These are phyloP conservation scores for Halichoerus grypus DNA, from an alignment of 2,113 vertebrate genomes.

Conservation along the genomic window DNA sequence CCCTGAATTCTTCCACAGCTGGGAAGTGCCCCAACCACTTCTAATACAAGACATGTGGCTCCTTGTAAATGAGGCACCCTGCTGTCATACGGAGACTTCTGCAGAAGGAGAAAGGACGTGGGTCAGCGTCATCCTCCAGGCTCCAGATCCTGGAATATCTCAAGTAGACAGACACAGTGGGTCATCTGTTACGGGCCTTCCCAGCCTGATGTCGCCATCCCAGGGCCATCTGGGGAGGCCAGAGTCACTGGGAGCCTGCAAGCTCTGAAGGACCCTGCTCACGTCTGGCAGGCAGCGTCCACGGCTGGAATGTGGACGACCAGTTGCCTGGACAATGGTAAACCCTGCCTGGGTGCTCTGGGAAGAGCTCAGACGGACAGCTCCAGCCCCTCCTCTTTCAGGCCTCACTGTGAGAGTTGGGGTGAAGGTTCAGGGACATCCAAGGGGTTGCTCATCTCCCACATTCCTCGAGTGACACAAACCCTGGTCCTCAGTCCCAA, in stretches of 20 bases:
- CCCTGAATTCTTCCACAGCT: neutral
- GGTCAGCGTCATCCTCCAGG: neutral
- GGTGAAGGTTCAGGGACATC: neutral
- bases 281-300: rapidly evolving
- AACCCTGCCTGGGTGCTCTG: neutral
- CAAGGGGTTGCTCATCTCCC: neutral
- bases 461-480: neutral
- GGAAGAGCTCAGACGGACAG: neutral
- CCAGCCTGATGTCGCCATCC: neutral
- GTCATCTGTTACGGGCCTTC: neutral
- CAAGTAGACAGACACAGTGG: neutral
- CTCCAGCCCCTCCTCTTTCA: neutral
- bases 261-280: neutral
- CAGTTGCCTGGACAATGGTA: rapidly evolving
- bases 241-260: too few relatives aligned
- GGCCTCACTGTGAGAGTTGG: neutral
- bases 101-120: neutral
- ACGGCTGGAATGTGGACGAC: neutral
- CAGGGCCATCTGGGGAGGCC: neutral
- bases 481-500: neutral
- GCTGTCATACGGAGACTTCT: rapidly evolving
- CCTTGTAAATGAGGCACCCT: neutral
- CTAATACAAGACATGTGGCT: neutral
- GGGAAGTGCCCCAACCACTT: neutral
- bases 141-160: neutral